Conservation (phyloP, 2,113 vertebrate species). For the Eulemur rufifrons region DNA sequence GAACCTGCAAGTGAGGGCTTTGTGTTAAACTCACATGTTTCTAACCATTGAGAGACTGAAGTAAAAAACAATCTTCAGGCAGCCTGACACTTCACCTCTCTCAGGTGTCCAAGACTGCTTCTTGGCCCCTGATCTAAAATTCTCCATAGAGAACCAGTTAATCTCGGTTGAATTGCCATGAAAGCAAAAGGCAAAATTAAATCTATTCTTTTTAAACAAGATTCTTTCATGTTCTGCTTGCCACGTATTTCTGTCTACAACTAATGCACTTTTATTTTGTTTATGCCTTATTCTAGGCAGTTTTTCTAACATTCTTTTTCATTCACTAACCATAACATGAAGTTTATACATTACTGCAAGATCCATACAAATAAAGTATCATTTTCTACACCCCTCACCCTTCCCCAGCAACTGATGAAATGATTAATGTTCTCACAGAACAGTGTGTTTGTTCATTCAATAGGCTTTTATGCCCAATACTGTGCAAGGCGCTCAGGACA, state of each 20-base stretch:
- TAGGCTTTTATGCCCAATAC: background rate
- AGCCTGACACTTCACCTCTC: background rate
- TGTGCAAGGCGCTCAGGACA: background rate
- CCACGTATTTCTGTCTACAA: background rate
- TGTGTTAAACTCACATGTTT: background rate
- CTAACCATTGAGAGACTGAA: background rate
- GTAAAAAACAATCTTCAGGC: background rate
- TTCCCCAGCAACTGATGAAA: background rate
- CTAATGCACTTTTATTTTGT: background rate
- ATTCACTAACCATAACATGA: background rate
- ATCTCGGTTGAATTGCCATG: background rate
- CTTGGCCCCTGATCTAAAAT: background rate
- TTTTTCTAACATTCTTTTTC: conserved; percentile 5
- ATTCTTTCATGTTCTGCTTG: background rate
- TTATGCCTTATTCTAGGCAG: background rate
- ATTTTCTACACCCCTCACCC: background rate
- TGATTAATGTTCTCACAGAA: background rate
- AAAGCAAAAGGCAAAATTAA: background rate
- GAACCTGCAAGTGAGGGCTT: background rate
- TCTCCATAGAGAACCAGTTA: background rate
- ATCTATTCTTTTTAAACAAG: background rate
- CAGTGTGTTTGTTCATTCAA: background rate
- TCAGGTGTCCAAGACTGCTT: background rate
- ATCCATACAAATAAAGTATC: background rate
- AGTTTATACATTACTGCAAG: background rate